These are phyloP conservation scores for Lycocerus yunnanus DNA, from an alignment of 2,888 invertebrate species.

Conservation along the genomic window DNA sequence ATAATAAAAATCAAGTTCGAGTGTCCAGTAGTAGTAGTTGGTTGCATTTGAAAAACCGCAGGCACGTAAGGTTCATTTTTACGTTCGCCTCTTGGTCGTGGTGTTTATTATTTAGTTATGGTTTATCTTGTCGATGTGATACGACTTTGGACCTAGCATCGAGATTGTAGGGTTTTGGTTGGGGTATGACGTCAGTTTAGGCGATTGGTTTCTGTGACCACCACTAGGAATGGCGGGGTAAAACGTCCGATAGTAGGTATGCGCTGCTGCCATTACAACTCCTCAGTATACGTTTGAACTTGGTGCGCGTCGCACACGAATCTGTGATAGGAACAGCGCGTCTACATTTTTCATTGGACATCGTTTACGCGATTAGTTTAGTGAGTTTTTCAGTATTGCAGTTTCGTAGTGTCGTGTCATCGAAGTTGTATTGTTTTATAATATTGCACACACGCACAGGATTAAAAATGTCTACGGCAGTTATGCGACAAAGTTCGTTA, in stretches of 20 bases:
- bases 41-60: not conserved
- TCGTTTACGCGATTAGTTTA: conserved; percentile 47
- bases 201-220: conserved; percentile 29
- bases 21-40: not conserved
- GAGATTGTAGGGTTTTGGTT: conserved; percentile 21
- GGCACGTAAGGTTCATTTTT: not conserved
- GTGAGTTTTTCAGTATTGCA: conserved; percentile 55
- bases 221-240: conserved; percentile 26
- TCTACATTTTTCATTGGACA: conserved; percentile 59
- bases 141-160: conserved; percentile 37
- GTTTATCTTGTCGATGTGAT: conserved; percentile 37
- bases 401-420: conserved; percentile 48
- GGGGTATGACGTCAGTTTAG: conserved; percentile 28
- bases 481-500: conserved; percentile 76
- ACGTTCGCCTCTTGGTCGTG: not conserved
- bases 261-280: conserved; percentile 36
- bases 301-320: conserved; percentile 62
- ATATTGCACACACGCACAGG: conserved; percentile 6
- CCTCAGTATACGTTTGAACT: conserved; percentile 62
- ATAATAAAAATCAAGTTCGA: not conserved
- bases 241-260: conserved; percentile 31
- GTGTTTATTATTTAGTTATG: not conserved
- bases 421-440: conserved; percentile 9
- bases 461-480: conserved; percentile 74
- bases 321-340: conserved; percentile 62